Evolutionary conservation across 2,888 invertebrate genomes (phyloP).

Genomic region (Hypomecis punctinalis): DNA sequence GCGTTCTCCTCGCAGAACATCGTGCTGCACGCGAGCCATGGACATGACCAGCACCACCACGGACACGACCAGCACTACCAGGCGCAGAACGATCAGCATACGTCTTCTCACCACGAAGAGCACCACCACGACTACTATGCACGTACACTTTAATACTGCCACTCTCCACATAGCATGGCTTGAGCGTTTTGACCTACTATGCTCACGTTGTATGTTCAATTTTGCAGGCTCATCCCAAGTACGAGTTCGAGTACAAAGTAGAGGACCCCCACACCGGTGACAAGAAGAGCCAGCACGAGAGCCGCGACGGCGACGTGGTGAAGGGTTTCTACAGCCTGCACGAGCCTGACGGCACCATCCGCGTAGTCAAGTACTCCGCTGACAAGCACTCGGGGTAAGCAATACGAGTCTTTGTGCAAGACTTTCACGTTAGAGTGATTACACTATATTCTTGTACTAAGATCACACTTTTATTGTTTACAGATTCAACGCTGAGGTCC

Average conservation of each 20-base stretch:
- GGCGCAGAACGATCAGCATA: slow-evolving; percentile 11
- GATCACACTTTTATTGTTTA: no score
- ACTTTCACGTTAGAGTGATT: no score
- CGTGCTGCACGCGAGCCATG: slow-evolving; percentile 43
- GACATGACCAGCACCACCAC: slow-evolving; percentile 4
- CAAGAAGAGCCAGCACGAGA: slow-evolving; percentile 82
- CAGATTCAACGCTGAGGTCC: no score
- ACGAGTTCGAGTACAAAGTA: slow-evolving; percentile 60
- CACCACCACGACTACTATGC: slow-evolving; percentile 33
- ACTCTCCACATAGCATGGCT: neutral
- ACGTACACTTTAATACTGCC: slow-evolving; percentile 17
- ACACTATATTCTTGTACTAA: no score
- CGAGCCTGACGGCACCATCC: slow-evolving; percentile 54
- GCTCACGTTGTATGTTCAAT: neutral
- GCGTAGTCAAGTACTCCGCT: slow-evolving; percentile 80
- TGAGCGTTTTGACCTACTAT: no score
- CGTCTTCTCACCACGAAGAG: slow-evolving; percentile 9
- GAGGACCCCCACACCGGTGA: slow-evolving; percentile 84
- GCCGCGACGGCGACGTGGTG: slow-evolving; percentile 84
- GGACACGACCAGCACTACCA: slow-evolving; percentile 5
- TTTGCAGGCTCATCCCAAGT: slow-evolving; percentile 34
- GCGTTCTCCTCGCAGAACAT: slow-evolving; percentile 64
- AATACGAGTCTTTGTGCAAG: no score
- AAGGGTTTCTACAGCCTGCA: slow-evolving; percentile 81
- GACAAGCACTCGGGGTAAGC: slow-evolving; percentile 61